Percentiles rank a stretch among this genome's conserved stretches.
phyloP scores from a whole-genome alignment of 2,888 invertebrate genomes.

The Parthenolecanium corni region DNA sequence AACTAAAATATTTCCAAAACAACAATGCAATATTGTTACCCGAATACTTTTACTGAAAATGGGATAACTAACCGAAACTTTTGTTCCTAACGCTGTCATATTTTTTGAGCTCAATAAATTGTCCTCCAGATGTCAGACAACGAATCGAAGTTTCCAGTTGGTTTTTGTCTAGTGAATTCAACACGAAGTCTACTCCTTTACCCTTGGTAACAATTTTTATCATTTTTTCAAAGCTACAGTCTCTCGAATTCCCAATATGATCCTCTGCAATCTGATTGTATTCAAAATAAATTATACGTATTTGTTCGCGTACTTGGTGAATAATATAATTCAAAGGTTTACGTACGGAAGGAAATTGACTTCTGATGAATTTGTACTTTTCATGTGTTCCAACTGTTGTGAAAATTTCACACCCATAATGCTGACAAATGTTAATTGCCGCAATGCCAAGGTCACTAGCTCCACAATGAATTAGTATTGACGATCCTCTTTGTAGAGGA shows the following conservation, averaged over 20 bases:
- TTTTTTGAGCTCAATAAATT: constrained; percentile 64
- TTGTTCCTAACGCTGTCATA: background rate
- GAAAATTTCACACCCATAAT: constrained; percentile 51
- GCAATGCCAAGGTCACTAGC: constrained; percentile 66
- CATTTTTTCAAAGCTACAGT: constrained; percentile 75
- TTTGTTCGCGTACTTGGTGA: too few relatives aligned
- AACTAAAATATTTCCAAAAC: too few relatives aligned
- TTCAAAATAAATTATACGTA: too few relatives aligned
- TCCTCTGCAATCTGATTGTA: constrained; percentile 46
- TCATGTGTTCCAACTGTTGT: constrained; percentile 58
- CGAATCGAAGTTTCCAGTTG: constrained; percentile 62
- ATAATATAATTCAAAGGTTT: too few relatives aligned
- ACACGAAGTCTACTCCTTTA: constrained; percentile 75
- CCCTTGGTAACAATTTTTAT: constrained; percentile 68
- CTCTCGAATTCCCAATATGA: constrained; percentile 76
- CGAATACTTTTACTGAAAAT: too few relatives aligned
- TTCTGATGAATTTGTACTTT: constrained; percentile 51
- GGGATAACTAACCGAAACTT: background rate
- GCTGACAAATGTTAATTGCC: constrained; percentile 58
- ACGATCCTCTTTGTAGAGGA: constrained; percentile 41
- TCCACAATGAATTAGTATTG: constrained; percentile 47
- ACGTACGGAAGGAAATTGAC: constrained; percentile 43
- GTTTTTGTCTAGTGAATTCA: constrained; percentile 87
- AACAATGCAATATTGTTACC: too few relatives aligned
- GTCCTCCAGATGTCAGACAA: constrained; percentile 49